phyloP scores from a whole-genome alignment of 37 sponge, comb jelly and placozoan genomes.

The Corticium candelabrum region DNA sequence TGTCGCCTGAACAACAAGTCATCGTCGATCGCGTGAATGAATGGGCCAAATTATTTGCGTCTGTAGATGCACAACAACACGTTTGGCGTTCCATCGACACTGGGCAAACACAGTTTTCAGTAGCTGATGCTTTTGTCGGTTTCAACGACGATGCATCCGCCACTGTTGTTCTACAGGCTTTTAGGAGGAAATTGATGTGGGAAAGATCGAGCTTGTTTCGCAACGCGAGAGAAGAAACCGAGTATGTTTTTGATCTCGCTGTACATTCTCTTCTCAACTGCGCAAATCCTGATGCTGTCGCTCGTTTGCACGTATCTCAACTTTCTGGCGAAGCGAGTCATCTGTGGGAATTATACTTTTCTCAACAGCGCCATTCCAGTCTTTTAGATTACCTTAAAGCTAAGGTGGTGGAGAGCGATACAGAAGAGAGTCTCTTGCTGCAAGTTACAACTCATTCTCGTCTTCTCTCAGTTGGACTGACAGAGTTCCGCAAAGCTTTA shows the following conservation, averaged over 20 bases:
- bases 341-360: conserved; percentile 6
- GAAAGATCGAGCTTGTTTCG: background rate
- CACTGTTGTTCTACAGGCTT: conserved; percentile 67
- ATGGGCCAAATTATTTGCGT: conserved; percentile 12
- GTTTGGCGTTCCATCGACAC: background rate
- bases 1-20: conserved; percentile 10
- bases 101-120: conserved; percentile 14
- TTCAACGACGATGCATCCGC: conserved; percentile 63
- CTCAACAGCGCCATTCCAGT: background rate
- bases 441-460: conserved; percentile 17
- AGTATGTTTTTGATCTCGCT: background rate
- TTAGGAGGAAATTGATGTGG: background rate
- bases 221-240: background rate
- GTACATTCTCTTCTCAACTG: conserved; percentile 14
- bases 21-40: background rate
- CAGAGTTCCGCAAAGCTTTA: background rate
- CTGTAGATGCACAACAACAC: background rate
- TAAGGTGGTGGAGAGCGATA: background rate
- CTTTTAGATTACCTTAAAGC: conserved; percentile 8
- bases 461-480: conserved; percentile 1
- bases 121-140: conserved; percentile 60
- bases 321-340: background rate
- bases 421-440: background rate
- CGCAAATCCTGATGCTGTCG: conserved; percentile 19
- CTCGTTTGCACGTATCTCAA: background rate